Conservation (phyloP, 2,797 vertebrate species). For the Okamejei kenojei region DNA sequence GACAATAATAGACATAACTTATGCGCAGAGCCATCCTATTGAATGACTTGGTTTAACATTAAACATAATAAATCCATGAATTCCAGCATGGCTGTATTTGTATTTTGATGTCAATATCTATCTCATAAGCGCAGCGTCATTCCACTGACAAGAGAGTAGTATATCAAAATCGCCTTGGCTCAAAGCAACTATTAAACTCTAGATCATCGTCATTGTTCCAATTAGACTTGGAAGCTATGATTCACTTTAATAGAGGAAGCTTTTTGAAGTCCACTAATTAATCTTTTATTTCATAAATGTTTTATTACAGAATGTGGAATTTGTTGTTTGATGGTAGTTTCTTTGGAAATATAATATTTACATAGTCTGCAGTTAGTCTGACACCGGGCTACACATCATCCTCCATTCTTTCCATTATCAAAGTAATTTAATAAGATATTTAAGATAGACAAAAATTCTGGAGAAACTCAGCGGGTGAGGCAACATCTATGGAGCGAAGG, state of each 20-base stretch:
- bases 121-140: neutral
- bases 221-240: neutral
- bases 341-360: neutral
- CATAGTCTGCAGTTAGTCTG: neutral
- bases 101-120: neutral
- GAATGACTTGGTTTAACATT: neutral
- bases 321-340: neutral
- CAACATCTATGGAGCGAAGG: too few relatives aligned
- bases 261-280: neutral
- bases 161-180: neutral
- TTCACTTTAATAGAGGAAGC: neutral
- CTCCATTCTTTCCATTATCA: neutral
- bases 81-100: neutral
- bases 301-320: neutral
- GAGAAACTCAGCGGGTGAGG: too few relatives aligned
- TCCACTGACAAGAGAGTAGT: neutral
- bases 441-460: too few relatives aligned
- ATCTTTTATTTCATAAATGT: neutral
- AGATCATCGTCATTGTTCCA: neutral
- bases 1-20: neutral
- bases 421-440: neutral
- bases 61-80: neutral
- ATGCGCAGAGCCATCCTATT: neutral
- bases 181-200: neutral
- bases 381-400: neutral